phyloP scores from a whole-genome alignment of 2,797 vertebrate species.

The Eurystomus glaucurus region DNA sequence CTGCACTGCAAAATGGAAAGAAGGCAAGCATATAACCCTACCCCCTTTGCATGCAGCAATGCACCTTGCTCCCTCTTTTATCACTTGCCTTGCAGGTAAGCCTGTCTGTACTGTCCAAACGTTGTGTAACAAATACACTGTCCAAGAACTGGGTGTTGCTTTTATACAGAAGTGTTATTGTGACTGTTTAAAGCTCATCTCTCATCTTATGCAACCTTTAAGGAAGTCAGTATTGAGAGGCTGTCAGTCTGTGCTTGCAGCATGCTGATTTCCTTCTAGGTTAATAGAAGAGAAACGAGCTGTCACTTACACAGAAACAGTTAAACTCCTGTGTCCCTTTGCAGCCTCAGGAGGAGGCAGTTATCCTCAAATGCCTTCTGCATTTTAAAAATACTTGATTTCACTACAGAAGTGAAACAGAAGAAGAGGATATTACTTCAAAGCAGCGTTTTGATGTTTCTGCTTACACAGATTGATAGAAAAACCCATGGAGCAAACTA shows the following conservation, averaged over 20 bases:
- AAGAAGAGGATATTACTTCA: conserved; percentile 13
- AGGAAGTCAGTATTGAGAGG: background rate
- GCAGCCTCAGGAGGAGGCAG: background rate
- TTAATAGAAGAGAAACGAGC: background rate
- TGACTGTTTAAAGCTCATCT: background rate
- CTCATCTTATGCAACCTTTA: background rate
- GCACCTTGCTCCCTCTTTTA: background rate
- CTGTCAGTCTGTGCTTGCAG: background rate
- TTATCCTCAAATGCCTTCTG: background rate
- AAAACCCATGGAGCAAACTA: background rate
- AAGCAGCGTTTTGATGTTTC: background rate
- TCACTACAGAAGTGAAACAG: background rate
- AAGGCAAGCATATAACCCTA: background rate
- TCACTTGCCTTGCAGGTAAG: background rate
- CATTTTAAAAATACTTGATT: conserved; percentile 16
- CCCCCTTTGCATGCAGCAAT: background rate
- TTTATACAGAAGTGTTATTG: background rate
- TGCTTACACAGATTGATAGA: background rate
- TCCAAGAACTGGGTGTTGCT: background rate
- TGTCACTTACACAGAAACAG: background rate
- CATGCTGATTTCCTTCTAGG: background rate
- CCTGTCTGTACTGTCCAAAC: background rate
- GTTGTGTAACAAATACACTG: background rate
- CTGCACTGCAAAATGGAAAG: background rate
- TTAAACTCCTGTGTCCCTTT: background rate